Base-by-base conservation (phyloP, 2,888 invertebrate species). In the Crossocerus cetratus region DNA sequence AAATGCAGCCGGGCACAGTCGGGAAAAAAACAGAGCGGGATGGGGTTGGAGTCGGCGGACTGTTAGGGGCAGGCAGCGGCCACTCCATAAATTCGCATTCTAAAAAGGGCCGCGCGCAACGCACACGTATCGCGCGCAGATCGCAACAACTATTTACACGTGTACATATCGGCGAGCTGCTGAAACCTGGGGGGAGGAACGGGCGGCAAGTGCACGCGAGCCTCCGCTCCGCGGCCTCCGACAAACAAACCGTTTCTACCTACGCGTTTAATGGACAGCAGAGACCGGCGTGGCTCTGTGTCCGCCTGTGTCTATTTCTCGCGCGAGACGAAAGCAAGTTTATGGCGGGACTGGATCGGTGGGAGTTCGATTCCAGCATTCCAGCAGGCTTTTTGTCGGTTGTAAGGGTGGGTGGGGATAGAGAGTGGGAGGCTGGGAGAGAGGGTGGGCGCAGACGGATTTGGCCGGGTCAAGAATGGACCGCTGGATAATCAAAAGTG, bases 401-500 rank as follows among this genome's bases (percentile, higher is more conserved):
- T n/a, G n/a, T n/a, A n/a, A 32, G 8, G 32, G 8, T 32, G 0
- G 11, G 8, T 3, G 11, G 32, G 32, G 32, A 5, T n/a, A 5
- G 32, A 23, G 23, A 23, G 23, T 4, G 23, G 11, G 32, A 32
- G 11, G 1, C 8, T 1, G 32, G 32, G 32, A 32, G 32, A 32
- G 32, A 32, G 32, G 32, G 32, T 32, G 32, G 32, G 32, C 32
- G 32, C 8, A 32, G 32, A 32, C 32, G 11, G 11, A 32, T 32
- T 11, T 11, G 2, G 32, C 8, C 32, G 32, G 65, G 65, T 75
- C 56, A 58, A 43, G 69, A 57, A 44, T 23, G 22, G 32, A 59
- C 16, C 62, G 20, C 43, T 60, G 70, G 65, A 74, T 75, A 75
- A 75, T 75, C 63, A 74, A 75, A 74, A 75, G 75, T 69, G 74